A percentile compares a stretch with the other conserved stretches of the same genome.
These are phyloP conservation scores for Holocentrus rufus DNA, from an alignment of 2,797 vertebrate species.

Conservation along the genomic window DNA sequence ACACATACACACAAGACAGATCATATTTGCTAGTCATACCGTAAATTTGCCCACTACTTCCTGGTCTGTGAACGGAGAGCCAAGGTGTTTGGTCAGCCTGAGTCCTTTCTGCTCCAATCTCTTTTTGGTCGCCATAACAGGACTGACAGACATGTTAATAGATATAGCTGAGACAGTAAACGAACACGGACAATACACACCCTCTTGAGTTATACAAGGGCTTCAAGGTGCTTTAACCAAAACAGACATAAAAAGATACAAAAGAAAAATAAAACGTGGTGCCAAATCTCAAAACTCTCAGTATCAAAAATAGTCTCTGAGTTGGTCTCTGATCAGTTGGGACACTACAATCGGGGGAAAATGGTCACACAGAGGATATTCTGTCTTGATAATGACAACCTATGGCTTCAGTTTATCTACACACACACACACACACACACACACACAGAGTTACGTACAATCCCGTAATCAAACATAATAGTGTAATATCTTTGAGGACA, in stretches of 20 bases:
- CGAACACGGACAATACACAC: slow-evolving; percentile 63
- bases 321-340: slow-evolving; percentile 88
- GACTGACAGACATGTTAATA: slow-evolving; percentile 80
- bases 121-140: slow-evolving; percentile 85
- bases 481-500: slow-evolving; percentile 47
- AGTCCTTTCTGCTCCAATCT: slow-evolving; percentile 75
- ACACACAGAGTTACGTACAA: slow-evolving; percentile 49
- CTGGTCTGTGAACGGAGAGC: slow-evolving; percentile 67
- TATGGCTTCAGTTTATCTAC: slow-evolving; percentile 92
- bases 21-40: slow-evolving; percentile 64
- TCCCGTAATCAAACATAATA: slow-evolving; percentile 38
- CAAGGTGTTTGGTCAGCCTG: slow-evolving; percentile 75
- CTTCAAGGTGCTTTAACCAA: slow-evolving; percentile 70
- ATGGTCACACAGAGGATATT: slow-evolving; percentile 87
- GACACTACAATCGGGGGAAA: slow-evolving; percentile 78
- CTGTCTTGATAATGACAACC: slow-evolving; percentile 66
- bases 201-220: slow-evolving; percentile 63
- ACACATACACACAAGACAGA: slow-evolving; percentile 43
- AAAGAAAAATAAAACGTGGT: slow-evolving; percentile 75
- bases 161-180: slow-evolving; percentile 86
- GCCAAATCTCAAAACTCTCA: slow-evolving; percentile 85
- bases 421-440: slow-evolving; percentile 74
- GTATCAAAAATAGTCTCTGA: slow-evolving; percentile 96
- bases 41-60: slow-evolving; percentile 70
- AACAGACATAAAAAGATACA: slow-evolving; percentile 37